Percentiles rank a stretch among this genome's conserved stretches.
Evolutionary conservation across 2,113 vertebrate genomes (phyloP).

Genomic region (Pluvialis apricaria): DNA sequence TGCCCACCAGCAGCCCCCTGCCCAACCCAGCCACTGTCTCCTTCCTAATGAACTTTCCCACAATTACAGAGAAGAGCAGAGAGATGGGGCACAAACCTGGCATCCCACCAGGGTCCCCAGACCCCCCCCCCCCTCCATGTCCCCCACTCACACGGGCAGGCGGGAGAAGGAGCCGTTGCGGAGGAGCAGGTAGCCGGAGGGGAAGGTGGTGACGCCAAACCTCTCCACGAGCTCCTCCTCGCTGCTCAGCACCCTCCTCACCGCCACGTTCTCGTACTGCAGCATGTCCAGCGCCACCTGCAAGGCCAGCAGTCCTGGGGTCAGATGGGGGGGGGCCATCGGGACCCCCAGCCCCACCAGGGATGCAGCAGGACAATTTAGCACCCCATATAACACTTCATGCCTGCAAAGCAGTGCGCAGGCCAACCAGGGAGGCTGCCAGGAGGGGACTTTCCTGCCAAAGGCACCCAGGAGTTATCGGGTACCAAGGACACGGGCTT

Average conservation of each 20-base stretch:
- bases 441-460: background rate
- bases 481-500: background rate
- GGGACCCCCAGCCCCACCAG: background rate
- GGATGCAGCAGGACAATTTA: background rate
- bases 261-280: constrained; percentile 82
- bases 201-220: constrained; percentile 81
- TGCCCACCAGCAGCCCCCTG: background rate
- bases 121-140: rapidly evolving
- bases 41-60: constrained; percentile 53
- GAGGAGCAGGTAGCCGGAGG: constrained; percentile 84
- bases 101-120: background rate
- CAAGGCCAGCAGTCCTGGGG: background rate
- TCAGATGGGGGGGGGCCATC: background rate
- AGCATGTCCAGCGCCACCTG: constrained; percentile 90
- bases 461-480: background rate
- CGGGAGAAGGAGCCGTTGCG: constrained; percentile 74
- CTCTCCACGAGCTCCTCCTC: constrained; percentile 75
- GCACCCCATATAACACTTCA: background rate
- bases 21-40: constrained; percentile 23
- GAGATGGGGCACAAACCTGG: background rate
- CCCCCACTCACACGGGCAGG: constrained; percentile 82
- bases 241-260: constrained; percentile 81
- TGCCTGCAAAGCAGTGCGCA: background rate
- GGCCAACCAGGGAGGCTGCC: background rate
- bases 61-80: background rate